Evolutionary conservation across 1,140 invertebrate genomes (phyloP).

Genomic region (Amyelois transitella): DNA sequence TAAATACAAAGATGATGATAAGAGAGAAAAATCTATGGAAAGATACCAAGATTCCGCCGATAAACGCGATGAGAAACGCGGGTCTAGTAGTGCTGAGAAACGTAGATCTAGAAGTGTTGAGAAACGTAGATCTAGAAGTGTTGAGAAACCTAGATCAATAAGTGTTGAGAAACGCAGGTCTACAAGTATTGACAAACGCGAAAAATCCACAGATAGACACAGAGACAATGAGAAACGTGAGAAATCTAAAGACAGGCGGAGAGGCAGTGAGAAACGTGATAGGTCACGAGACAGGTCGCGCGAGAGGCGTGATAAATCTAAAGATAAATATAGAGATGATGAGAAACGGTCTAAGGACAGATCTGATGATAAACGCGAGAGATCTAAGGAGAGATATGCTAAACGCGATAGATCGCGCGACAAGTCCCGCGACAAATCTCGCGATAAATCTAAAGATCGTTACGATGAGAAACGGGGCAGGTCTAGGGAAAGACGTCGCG

Average conservation of each 20-base stretch:
- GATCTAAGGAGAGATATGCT: background rate
- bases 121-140: background rate
- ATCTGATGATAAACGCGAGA: conserved; percentile 4
- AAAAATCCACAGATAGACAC: background rate
- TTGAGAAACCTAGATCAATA: too few relatives aligned
- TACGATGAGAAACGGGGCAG: too few relatives aligned
- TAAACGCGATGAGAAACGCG: background rate
- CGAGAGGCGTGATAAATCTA: too few relatives aligned
- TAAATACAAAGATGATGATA: background rate
- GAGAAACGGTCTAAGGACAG: too few relatives aligned
- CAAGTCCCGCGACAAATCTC: too few relatives aligned
- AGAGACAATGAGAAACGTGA: background rate
- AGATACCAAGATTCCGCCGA: conserved; percentile 1
- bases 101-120: background rate
- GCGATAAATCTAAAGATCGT: too few relatives aligned
- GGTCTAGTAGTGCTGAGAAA: too few relatives aligned
- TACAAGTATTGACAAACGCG: background rate
- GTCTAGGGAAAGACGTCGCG: too few relatives aligned
- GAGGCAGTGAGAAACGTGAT: too few relatives aligned
- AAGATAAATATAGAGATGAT: too few relatives aligned
- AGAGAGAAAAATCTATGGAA: background rate
- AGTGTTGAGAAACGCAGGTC: background rate
- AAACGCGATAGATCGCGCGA: too few relatives aligned
- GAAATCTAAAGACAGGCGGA: background rate
- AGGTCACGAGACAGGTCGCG: background rate